Percentiles rank a stretch among this genome's conserved stretches.
phyloP scores from a whole-genome alignment of 2,113 vertebrate species.

The Callorhinus ursinus region DNA sequence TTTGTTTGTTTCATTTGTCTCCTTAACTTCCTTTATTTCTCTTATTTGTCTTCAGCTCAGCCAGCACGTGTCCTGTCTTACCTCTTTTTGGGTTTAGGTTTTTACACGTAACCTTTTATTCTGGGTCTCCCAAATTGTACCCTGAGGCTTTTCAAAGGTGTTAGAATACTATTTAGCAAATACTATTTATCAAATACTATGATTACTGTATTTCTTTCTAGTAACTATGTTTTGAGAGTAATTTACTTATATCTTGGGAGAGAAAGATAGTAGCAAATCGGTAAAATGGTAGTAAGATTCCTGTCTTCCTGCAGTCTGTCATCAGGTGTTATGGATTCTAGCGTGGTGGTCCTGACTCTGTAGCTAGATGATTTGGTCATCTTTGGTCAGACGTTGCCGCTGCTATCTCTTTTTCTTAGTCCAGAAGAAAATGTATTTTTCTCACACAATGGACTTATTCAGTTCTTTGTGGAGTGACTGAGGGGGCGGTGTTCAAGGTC shows the following conservation, averaged over 20 bases:
- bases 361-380: neutral
- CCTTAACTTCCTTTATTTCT: conserved; percentile 8
- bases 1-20: neutral
- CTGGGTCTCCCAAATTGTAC: conserved; percentile 13
- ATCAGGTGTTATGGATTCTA: neutral
- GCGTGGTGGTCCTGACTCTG: neutral
- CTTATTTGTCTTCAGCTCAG: neutral
- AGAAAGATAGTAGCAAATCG: neutral
- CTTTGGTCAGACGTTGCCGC: neutral
- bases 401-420: neutral
- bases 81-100: neutral
- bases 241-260: neutral
- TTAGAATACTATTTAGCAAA: neutral
- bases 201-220: neutral
- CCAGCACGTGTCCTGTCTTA: neutral
- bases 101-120: neutral
- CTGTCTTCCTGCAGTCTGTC: neutral
- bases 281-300: neutral
- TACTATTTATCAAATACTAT: too few relatives aligned
- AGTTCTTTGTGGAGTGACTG: neutral
- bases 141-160: neutral
- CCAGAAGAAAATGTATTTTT: conserved; percentile 33
- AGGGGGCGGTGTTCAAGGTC: neutral
- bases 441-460: conserved; percentile 8
- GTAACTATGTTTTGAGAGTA: neutral